A percentile compares a stretch with the other conserved stretches of the same genome.
Evolutionary conservation across 2,888 invertebrate genomes (phyloP).

Genomic region (Himalopsyche japonica): DNA sequence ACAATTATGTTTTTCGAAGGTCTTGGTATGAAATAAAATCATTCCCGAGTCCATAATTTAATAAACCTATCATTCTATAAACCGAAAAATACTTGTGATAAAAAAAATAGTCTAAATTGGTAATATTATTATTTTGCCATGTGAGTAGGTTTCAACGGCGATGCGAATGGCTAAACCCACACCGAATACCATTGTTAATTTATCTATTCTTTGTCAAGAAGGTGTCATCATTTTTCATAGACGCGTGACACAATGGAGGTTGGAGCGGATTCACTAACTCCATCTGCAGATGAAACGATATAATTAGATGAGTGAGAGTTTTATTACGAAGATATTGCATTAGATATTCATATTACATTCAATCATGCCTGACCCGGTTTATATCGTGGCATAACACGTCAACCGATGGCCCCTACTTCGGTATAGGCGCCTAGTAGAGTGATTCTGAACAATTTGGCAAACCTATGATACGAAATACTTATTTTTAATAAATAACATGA

Average conservation of each 20-base stretch:
- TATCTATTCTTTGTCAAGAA: not conserved
- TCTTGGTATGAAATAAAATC: too few species aligned
- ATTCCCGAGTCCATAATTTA: too few species aligned
- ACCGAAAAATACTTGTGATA: too few species aligned
- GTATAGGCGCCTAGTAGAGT: not conserved
- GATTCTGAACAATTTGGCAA: not conserved
- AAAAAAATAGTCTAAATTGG: too few species aligned
- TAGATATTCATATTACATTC: not conserved
- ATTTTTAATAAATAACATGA: too few species aligned
- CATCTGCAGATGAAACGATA: not conserved
- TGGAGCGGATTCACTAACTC: too few species aligned
- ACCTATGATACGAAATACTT: too few species aligned
- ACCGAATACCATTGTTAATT: not conserved
- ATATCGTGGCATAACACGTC: not conserved
- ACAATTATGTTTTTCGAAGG: too few species aligned
- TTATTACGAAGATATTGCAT: not conserved
- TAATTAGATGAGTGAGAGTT: not conserved
- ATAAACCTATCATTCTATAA: too few species aligned
- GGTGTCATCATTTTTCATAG: not conserved
- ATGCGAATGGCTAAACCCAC: not conserved
- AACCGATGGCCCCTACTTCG: not conserved
- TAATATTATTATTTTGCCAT: too few species aligned
- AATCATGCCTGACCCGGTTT: not conserved
- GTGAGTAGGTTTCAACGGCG: not conserved
- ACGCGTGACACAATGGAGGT: not conserved